Evolutionary conservation across 64 coral and sea anemone species (phyloP).

Genomic region (Trachythela sp.): DNA sequence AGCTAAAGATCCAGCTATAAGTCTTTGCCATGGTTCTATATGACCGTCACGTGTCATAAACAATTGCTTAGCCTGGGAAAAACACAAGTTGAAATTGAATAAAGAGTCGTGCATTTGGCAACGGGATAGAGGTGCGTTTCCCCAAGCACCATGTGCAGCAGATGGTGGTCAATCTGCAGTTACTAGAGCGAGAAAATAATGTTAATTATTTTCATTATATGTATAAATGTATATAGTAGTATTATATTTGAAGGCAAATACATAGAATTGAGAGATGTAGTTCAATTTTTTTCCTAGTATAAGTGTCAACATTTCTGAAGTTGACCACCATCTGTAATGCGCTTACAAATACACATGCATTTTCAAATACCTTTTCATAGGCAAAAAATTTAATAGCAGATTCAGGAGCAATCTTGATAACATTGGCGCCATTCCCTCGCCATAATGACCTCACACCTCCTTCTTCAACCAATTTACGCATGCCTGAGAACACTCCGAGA

Average conservation of each 20-base stretch:
- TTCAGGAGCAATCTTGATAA: conserved; percentile 98
- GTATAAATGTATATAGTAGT: not conserved
- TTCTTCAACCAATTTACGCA: conserved; percentile 72
- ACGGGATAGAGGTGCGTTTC: no score
- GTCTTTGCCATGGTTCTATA: conserved; percentile 71
- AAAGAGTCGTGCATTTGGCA: no score
- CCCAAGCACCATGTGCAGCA: no score
- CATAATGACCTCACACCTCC: conserved; percentile 83
- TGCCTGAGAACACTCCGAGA: conserved; percentile 81
- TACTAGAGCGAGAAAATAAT: no score
- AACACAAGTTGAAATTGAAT: not conserved
- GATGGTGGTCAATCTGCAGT: no score
- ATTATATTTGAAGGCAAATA: no score
- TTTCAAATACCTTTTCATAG: conserved; percentile 84
- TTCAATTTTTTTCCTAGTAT: no score
- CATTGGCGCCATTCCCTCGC: conserved; percentile 99
- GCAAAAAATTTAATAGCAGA: conserved; percentile 99
- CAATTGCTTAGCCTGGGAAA: conserved; percentile 81
- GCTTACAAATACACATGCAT: no score
- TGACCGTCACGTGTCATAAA: conserved; percentile 73
- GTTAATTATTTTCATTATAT: no score
- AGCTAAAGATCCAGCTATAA: conserved; percentile 88
- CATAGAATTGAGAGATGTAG: no score
- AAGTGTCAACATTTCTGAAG: no score
- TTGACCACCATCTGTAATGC: no score